A percentile compares a stretch with the other conserved stretches of the same genome.
Evolutionary conservation across 2,113 vertebrate genomes (phyloP).

Genomic region (Chaetodon trifascialis): DNA sequence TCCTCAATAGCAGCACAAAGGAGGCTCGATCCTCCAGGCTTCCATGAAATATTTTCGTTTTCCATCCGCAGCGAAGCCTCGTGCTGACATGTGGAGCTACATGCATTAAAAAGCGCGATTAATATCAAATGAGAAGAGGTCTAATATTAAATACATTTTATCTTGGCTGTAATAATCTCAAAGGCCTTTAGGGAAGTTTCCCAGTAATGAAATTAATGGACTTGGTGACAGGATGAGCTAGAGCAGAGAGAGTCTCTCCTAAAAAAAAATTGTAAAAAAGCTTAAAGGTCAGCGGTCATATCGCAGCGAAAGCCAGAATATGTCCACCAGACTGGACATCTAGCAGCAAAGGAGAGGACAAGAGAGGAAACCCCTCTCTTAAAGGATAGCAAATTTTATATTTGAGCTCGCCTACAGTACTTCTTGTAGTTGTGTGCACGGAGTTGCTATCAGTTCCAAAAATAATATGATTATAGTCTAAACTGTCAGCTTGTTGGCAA

Average conservation of each 20-base stretch:
- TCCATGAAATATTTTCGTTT: conserved; percentile 4
- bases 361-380: neutral
- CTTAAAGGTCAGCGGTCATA: conserved; percentile 41
- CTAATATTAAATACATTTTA: conserved; percentile 41
- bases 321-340: conserved; percentile 12
- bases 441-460: no score
- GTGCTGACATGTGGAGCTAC: neutral
- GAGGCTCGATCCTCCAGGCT: neutral
- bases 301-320: neutral
- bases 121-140: conserved; percentile 35
- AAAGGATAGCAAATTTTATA: neutral
- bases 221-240: conserved; percentile 19
- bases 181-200: conserved; percentile 25
- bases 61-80: neutral
- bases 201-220: conserved; percentile 61
- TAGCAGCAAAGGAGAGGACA: neutral
- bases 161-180: conserved; percentile 28
- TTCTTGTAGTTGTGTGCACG: no score
- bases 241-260: neutral
- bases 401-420: no score
- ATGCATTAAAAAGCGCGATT: conserved; percentile 33
- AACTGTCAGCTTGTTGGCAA: no score
- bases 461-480: no score
- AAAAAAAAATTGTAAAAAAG: neutral
- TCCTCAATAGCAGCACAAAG: conserved; percentile 24